Percentiles rank a stretch among this genome's conserved stretches.
Evolutionary conservation across 1,140 invertebrate genomes (phyloP).

Genomic region (Trinorchestia longiramus): DNA sequence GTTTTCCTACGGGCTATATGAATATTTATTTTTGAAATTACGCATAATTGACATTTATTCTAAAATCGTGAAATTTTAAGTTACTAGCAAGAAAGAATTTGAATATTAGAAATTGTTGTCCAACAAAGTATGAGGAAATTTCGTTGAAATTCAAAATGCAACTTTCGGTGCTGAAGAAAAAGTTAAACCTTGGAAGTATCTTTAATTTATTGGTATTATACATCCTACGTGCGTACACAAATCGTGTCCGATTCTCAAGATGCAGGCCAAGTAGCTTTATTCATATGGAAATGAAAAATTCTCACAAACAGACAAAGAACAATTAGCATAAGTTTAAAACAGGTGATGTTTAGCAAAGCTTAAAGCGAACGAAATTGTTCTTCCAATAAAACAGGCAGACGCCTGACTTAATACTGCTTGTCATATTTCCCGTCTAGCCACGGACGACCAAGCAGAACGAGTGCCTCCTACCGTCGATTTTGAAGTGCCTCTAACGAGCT

Average conservation of each 20-base stretch:
- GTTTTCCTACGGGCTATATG: not conserved
- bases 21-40: not conserved
- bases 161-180: not conserved
- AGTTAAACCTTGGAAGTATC: not conserved
- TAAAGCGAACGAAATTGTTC: not conserved
- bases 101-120: not conserved
- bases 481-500: slow-evolving; percentile 33
- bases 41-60: not conserved
- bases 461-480: not conserved
- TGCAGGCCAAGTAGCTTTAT: not conserved
- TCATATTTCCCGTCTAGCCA: not conserved
- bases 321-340: not conserved
- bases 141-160: not conserved
- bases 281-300: not conserved
- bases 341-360: not conserved
- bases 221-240: not conserved
- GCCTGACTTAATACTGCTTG: not conserved
- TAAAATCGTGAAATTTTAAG: not conserved
- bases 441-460: not conserved
- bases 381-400: not conserved
- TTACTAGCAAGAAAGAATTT: not conserved
- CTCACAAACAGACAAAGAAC: not conserved
- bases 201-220: not conserved
- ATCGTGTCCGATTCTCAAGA: not conserved
- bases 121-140: too few relatives aligned